These are phyloP conservation scores for Danio tinwini DNA, from an alignment of 2,797 vertebrate species.

Conservation along the genomic window DNA sequence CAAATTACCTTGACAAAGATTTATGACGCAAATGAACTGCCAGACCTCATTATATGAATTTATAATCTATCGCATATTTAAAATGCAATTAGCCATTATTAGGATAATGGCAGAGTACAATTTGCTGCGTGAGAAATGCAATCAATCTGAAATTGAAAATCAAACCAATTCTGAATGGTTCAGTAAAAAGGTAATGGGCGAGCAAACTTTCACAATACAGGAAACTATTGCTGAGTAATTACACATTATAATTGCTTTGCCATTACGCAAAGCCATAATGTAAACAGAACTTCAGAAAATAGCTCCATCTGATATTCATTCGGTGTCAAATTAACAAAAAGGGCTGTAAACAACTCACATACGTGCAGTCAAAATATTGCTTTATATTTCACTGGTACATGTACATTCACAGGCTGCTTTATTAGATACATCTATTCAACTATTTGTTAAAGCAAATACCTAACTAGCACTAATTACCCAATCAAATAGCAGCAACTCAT, in stretches of 20 bases:
- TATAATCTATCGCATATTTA: constrained; percentile 82
- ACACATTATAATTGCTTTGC: constrained; percentile 63
- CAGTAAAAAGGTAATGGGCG: constrained; percentile 50
- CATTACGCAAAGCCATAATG: constrained; percentile 22
- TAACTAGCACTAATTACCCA: too few species aligned
- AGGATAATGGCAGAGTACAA: constrained; percentile 75
- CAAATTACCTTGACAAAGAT: constrained; percentile 77
- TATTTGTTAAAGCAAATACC: too few species aligned
- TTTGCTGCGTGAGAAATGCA: constrained; percentile 62
- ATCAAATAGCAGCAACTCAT: too few species aligned
- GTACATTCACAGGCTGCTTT: too few species aligned
- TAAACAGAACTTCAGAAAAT: constrained; percentile 25
- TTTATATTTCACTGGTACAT: too few species aligned
- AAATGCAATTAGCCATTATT: constrained; percentile 82
- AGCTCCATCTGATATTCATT: constrained; percentile 6
- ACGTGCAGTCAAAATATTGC: too few species aligned
- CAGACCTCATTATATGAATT: constrained; percentile 72
- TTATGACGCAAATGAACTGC: constrained; percentile 75
- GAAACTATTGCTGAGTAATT: constrained; percentile 68
- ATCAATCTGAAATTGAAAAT: constrained; percentile 69
- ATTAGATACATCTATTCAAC: too few species aligned
- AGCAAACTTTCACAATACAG: constrained; percentile 66
- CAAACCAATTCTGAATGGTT: constrained; percentile 64
- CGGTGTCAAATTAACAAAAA: constrained; percentile 13
- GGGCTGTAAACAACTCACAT: background rate